phyloP scores from a whole-genome alignment of 2,888 invertebrate species.

The Spodoptera picta region DNA sequence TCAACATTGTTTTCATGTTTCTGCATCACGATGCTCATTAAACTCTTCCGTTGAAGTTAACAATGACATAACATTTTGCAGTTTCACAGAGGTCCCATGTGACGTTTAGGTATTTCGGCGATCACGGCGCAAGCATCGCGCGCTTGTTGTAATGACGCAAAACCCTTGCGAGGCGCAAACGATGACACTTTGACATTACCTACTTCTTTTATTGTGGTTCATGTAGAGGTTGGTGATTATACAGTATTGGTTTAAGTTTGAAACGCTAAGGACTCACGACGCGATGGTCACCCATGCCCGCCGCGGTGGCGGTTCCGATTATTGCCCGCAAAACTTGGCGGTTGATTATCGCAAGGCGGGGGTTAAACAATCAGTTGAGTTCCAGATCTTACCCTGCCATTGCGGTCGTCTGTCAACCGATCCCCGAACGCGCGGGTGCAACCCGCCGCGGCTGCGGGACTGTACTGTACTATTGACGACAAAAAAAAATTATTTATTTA shows the following conservation, averaged over 20 bases:
- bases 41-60: constrained; percentile 46
- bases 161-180: constrained; percentile 73
- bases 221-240: constrained; percentile 30
- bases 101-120: constrained; percentile 53
- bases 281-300: no score
- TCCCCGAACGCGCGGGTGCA: no score
- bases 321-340: no score
- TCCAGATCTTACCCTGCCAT: no score
- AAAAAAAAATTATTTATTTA: neutral
- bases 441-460: no score
- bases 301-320: no score
- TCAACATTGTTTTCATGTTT: constrained; percentile 46
- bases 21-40: constrained; percentile 55
- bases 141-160: constrained; percentile 70
- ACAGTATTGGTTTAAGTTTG: constrained; percentile 3
- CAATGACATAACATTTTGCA: constrained; percentile 56
- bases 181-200: constrained; percentile 80
- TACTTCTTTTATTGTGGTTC: constrained; percentile 55
- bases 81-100: constrained; percentile 48
- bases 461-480: neutral
- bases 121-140: constrained; percentile 59
- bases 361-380: no score
- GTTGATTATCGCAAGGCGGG: no score
- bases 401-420: no score
- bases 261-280: neutral